A percentile compares a stretch with the other conserved stretches of the same genome.
phyloP scores from a whole-genome alignment of 2,797 vertebrate genomes.

The Crenuchus spilurus region DNA sequence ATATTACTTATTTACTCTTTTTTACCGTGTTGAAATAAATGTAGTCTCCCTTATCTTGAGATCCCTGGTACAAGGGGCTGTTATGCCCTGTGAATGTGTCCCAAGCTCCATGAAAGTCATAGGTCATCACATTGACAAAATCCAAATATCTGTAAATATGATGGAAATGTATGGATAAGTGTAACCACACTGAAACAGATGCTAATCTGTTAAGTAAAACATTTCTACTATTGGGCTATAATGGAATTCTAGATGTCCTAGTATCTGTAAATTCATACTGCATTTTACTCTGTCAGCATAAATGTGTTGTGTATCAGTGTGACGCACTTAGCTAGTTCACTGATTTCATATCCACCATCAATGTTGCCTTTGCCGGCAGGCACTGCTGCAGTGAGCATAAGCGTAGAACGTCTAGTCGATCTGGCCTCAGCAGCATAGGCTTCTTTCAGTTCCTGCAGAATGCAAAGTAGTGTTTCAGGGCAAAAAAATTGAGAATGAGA shows the following conservation, averaged over 20 bases:
- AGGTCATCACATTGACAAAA: constrained; percentile 78
- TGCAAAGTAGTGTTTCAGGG: neutral
- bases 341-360: constrained; percentile 69
- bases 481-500: neutral
- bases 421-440: constrained; percentile 65
- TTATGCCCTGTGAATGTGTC: constrained; percentile 74
- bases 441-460: constrained; percentile 65
- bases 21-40: constrained; percentile 70
- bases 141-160: constrained; percentile 70
- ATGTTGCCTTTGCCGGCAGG: constrained; percentile 44
- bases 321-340: constrained; percentile 31
- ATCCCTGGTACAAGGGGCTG: constrained; percentile 71
- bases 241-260: too few species aligned
- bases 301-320: neutral
- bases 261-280: neutral
- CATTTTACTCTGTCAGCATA: neutral
- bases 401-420: constrained; percentile 38
- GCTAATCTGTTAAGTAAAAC: too few species aligned
- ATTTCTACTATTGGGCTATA: too few species aligned
- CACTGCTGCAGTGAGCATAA: constrained; percentile 71
- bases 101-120: constrained; percentile 70
- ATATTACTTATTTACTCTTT: too few species aligned
- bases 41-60: constrained; percentile 58
- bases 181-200: neutral
- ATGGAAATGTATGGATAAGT: neutral